Evolutionary conservation across 2,888 invertebrate species (phyloP).

Genomic region (Diachrysia chrysitis): DNA sequence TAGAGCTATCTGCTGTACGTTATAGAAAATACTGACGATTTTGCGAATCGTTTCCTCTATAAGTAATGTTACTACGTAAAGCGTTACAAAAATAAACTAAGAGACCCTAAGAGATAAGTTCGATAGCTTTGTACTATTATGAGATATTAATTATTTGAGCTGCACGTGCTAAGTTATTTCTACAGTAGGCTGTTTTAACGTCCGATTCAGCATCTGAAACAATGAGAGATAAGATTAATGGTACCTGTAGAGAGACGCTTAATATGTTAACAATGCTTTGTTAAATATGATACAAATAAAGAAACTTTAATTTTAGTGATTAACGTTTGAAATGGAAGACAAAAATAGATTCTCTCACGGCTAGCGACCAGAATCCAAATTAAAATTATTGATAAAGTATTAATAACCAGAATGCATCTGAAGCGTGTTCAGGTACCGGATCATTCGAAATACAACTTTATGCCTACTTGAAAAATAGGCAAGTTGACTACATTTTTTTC

Average conservation of each 20-base stretch:
- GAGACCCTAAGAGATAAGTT: slow-evolving; percentile 75
- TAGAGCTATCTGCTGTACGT: slow-evolving; percentile 81
- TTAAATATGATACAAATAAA: neutral
- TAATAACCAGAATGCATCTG: neutral
- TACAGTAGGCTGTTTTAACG: slow-evolving; percentile 76
- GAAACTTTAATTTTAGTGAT: no score
- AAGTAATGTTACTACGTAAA: slow-evolving; percentile 26
- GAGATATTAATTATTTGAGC: slow-evolving; percentile 57
- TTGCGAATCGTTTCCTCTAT: slow-evolving; percentile 58
- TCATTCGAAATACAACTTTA: neutral
- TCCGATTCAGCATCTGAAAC: slow-evolving; percentile 88
- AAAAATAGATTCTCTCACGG: neutral
- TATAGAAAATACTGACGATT: slow-evolving; percentile 75
- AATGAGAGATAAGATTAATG: slow-evolving; percentile 57
- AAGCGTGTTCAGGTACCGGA: neutral
- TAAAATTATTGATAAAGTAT: slow-evolving; percentile 3
- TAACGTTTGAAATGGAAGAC: neutral
- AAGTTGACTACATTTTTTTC: no score
- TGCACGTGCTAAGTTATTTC: slow-evolving; percentile 72
- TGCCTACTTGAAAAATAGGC: no score
- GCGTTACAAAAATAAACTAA: slow-evolving; percentile 63
- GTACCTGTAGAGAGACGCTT: slow-evolving; percentile 16
- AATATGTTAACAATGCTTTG: neutral
- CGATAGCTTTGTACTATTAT: slow-evolving; percentile 84
- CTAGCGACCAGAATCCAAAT: neutral